These are phyloP conservation scores for Heliconius eleuchia DNA, from an alignment of 1,140 invertebrate species.

Conservation along the genomic window DNA sequence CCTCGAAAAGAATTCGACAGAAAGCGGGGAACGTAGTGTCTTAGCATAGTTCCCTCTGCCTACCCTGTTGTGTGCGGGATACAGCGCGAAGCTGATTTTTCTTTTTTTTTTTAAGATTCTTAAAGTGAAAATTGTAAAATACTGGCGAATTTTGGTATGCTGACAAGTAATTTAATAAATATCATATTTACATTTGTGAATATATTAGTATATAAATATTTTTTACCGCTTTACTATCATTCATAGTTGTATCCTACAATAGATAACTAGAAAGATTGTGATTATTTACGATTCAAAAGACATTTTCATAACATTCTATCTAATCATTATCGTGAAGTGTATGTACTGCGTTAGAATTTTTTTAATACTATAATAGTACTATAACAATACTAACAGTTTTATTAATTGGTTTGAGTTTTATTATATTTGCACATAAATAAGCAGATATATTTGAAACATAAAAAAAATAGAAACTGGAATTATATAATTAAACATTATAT, in stretches of 20 bases:
- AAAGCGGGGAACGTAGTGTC: too few species aligned
- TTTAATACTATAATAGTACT: not conserved
- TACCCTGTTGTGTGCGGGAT: too few species aligned
- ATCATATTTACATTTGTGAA: too few species aligned
- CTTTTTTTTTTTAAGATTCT: not conserved
- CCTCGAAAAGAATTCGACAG: too few species aligned
- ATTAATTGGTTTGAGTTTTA: not conserved
- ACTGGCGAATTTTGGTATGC: too few species aligned
- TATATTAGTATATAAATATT: not conserved
- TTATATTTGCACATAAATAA: not conserved
- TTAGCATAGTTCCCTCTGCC: too few species aligned
- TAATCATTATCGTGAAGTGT: not conserved
- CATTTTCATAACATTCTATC: not conserved
- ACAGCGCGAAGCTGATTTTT: too few species aligned
- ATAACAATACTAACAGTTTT: not conserved
- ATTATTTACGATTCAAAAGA: not conserved
- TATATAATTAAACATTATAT: too few species aligned
- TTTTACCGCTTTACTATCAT: not conserved
- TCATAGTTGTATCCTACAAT: constrained; percentile 3
- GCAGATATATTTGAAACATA: not conserved
- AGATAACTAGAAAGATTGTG: not conserved
- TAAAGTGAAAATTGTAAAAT: not conserved
- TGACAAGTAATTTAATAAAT: too few species aligned
- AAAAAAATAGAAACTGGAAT: not conserved
- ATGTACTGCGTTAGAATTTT: not conserved